Evolutionary conservation across 1,140 invertebrate species (phyloP).

Genomic region (Melitaea cinxia): DNA sequence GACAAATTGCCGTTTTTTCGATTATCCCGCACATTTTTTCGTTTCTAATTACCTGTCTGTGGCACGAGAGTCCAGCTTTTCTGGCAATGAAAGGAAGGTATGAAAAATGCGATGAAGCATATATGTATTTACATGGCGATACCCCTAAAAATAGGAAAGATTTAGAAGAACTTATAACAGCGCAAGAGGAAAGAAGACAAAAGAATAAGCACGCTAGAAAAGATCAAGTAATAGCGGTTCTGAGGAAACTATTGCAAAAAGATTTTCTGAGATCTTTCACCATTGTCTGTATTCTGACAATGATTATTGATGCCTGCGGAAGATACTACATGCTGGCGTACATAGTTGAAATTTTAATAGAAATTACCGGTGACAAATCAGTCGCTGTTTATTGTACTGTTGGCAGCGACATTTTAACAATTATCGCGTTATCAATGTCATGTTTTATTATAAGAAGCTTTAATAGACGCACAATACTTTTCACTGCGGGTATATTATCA

Average conservation of each 20-base stretch:
- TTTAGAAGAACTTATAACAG: constrained; percentile 31
- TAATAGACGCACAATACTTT: constrained; percentile 47
- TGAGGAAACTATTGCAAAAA: constrained; percentile 31
- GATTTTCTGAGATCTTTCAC: constrained; percentile 49
- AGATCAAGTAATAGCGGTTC: background rate
- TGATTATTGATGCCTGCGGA: constrained; percentile 48
- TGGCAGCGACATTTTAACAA: constrained; percentile 40
- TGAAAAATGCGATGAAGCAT: constrained; percentile 32
- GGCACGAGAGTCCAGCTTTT: constrained; percentile 54
- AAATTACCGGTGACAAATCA: constrained; percentile 43
- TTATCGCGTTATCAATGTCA: constrained; percentile 42
- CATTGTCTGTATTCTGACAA: constrained; percentile 38
- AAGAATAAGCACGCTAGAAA: constrained; percentile 13
- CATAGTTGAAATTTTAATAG: constrained; percentile 47
- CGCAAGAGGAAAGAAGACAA: constrained; percentile 33
- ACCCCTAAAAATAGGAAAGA: constrained; percentile 32
- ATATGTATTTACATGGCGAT: constrained; percentile 39
- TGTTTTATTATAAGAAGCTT: constrained; percentile 37
- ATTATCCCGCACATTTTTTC: constrained; percentile 29
- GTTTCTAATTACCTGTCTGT: constrained; percentile 38
- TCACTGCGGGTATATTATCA: constrained; percentile 37
- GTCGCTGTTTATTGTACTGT: constrained; percentile 47
- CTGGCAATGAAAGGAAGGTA: constrained; percentile 46
- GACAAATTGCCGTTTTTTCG: constrained; percentile 42
- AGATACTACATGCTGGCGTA: constrained; percentile 49